A percentile compares a stretch with the other conserved stretches of the same genome.
Evolutionary conservation across 2,888 invertebrate genomes (phyloP).

Genomic region (Chaetogeoica ovagalla): DNA sequence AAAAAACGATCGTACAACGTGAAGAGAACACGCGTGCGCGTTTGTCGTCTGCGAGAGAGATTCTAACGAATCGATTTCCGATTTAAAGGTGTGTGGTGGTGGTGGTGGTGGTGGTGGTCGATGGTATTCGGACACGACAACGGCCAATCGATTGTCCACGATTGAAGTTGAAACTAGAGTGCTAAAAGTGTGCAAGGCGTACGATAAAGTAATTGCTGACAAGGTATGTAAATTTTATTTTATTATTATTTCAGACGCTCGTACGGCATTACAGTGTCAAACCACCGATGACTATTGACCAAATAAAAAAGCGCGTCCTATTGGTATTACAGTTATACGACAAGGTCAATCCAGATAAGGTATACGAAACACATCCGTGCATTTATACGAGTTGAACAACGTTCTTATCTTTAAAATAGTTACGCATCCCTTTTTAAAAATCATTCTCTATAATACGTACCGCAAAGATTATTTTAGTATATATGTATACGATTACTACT

Average conservation of each 20-base stretch:
- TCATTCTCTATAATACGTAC: too few relatives aligned
- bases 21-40: background rate
- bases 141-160: slow-evolving; percentile 59
- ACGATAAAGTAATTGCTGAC: slow-evolving; percentile 84
- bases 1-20: background rate
- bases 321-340: slow-evolving; percentile 96
- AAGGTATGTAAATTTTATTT: slow-evolving; percentile 70
- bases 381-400: background rate
- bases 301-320: slow-evolving; percentile 85
- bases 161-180: slow-evolving; percentile 78
- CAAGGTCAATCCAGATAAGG: slow-evolving; percentile 92
- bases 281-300: slow-evolving; percentile 76
- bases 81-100: slow-evolving; percentile 28
- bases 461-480: too few relatives aligned
- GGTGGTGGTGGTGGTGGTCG: too few relatives aligned
- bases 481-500: too few relatives aligned
- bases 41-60: background rate
- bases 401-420: background rate
- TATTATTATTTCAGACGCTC: slow-evolving; percentile 67
- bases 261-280: slow-evolving; percentile 57
- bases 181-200: slow-evolving; percentile 81
- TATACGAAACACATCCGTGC: slow-evolving; percentile 61
- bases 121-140: slow-evolving; percentile 34
- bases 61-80: slow-evolving; percentile 9
- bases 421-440: background rate